Evolutionary conservation across 2,888 invertebrate genomes (phyloP).

Genomic region (Yponomeuta malinellus): DNA sequence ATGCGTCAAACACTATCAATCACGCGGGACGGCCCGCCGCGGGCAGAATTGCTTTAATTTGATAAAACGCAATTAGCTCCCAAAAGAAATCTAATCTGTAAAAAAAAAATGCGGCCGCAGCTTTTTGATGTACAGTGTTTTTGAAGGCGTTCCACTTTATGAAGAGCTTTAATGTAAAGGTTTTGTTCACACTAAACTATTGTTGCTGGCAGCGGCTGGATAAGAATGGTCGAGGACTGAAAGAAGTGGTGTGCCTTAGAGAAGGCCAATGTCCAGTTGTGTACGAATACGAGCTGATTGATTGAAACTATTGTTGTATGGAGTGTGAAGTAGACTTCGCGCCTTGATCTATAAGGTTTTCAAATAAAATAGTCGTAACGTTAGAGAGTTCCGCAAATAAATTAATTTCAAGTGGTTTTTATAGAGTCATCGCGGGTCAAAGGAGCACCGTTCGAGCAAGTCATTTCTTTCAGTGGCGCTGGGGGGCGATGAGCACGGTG

Average conservation of each 20-base stretch:
- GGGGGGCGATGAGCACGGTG: neutral
- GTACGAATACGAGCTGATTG: neutral
- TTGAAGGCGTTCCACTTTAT: slow-evolving; percentile 40
- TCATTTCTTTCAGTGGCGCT: slow-evolving; percentile 56
- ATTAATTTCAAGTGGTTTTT: too few species aligned
- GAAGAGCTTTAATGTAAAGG: neutral
- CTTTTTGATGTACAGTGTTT: slow-evolving; percentile 57
- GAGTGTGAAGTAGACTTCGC: too few species aligned
- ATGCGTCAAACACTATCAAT: slow-evolving; percentile 69
- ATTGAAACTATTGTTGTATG: neutral
- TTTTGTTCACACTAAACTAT: neutral
- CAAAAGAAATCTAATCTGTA: slow-evolving; percentile 72
- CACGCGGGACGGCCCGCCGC: slow-evolving; percentile 45
- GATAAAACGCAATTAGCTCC: slow-evolving; percentile 76
- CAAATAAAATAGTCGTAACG: too few species aligned
- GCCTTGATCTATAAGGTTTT: too few species aligned
- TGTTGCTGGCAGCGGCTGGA: neutral
- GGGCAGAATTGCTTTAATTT: slow-evolving; percentile 68
- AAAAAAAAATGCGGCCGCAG: slow-evolving; percentile 39
- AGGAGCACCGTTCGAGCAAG: slow-evolving; percentile 37
- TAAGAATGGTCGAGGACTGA: too few species aligned
- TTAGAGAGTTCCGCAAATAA: too few species aligned
- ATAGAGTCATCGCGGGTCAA: slow-evolving; percentile 13
- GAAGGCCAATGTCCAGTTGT: too few species aligned
- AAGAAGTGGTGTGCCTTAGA: too few species aligned